Evolutionary conservation across 1,140 invertebrate genomes (phyloP).

Genomic region (Anastrepha obliqua): DNA sequence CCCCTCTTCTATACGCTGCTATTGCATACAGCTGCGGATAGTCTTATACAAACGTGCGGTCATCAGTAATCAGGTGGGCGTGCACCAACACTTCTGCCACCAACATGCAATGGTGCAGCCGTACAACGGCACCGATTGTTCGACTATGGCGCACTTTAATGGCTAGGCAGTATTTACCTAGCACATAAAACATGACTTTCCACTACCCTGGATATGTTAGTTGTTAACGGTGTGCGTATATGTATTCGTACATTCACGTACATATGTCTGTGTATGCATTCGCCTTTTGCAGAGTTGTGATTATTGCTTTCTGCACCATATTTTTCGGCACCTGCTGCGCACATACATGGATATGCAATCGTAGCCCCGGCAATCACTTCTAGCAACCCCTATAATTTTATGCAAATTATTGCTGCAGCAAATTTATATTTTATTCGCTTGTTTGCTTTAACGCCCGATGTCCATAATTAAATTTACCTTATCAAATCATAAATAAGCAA

Average conservation of each 20-base stretch:
- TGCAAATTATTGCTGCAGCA: conserved; percentile 47
- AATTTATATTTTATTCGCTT: conserved; percentile 43
- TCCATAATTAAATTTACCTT: conserved; percentile 47
- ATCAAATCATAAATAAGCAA: conserved; percentile 38
- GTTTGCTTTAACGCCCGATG: conserved; percentile 27
- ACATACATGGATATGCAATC: not conserved
- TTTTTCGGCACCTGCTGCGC: not conserved
- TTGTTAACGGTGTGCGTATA: not conserved
- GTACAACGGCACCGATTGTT: not conserved
- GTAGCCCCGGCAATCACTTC: not conserved
- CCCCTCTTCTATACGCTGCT: not conserved
- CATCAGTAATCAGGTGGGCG: conserved; percentile 39
- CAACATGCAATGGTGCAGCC: not conserved
- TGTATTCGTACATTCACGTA: not conserved
- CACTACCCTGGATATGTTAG: not conserved
- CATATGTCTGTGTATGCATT: not conserved
- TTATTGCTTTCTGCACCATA: conserved; percentile 35
- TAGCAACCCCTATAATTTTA: not conserved
- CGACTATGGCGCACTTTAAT: not conserved
- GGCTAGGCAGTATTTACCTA: conserved; percentile 46
- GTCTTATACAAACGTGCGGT: not conserved
- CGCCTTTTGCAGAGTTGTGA: not conserved
- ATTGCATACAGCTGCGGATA: not conserved
- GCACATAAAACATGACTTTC: conserved; percentile 20
- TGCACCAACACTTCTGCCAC: conserved; percentile 26